Base-by-base conservation (phyloP, 2,888 invertebrate species). In the Tetragonula carbonaria region DNA sequence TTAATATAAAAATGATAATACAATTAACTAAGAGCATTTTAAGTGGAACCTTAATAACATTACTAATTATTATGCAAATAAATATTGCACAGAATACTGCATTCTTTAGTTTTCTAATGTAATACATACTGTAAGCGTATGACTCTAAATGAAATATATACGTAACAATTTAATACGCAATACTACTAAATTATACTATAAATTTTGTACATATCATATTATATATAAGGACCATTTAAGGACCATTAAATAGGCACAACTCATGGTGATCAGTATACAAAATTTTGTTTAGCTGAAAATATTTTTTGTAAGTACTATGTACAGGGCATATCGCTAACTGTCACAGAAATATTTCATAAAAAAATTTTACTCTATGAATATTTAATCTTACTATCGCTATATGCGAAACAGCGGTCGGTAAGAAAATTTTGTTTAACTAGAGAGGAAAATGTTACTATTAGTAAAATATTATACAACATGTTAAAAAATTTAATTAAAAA, bases 11-110 rank as follows among this genome's bases (percentile, higher is more conserved):
- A 73, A 82, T 77, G 81, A 83, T 83, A 63, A 83, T 72, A 73
- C 28, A 82, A 73, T 55, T 76, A 82, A 76, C 50, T 53, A 63
- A 76, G n/a, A n/a, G 13, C 53, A 76, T 57, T 67, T 72, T 71
- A 4, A 55, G 11, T 59, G 2, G 50, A 74, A 62, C 23, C 66
- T 77, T 45, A 67, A 72, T 67, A 53, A 79, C 55, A 45, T 70
- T 68, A 78, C 55, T 65, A 70, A 51, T 68, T 86, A 87, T 88
- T 87, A 87, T 89, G 84, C 84, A 88, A 89, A 89, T 86, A 71
- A 86, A 89, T 87, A 89, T 89, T 89, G 86, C 88, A 86, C 80
- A 71, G 87, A 88, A 82, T 76, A 86, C 83, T 71, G 72, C 57
- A 67, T 77, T 74, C 59, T 68, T 72, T 74, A 55, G 63, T 73